These are phyloP conservation scores for Drosophila dives DNA, from an alignment of 2,888 invertebrate genomes.

Conservation along the genomic window DNA sequence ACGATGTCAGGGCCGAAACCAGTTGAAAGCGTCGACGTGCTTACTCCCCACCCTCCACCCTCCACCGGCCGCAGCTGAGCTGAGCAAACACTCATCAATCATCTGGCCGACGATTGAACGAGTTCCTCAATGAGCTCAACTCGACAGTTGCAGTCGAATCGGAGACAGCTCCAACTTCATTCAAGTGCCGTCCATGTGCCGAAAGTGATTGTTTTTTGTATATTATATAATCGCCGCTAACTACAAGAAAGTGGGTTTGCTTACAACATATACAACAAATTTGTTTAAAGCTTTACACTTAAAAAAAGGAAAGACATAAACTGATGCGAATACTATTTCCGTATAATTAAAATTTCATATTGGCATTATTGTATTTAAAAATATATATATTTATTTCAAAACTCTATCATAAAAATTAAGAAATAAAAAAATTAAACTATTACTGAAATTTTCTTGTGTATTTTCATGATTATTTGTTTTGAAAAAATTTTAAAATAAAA, in stretches of 20 bases:
- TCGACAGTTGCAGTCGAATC: constrained; percentile 28
- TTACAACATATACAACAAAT: neutral
- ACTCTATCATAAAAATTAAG: neutral
- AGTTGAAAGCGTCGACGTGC: constrained; percentile 8
- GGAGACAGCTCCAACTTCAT: constrained; percentile 46
- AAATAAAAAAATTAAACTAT: neutral
- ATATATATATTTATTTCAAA: neutral
- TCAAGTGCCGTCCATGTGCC: constrained; percentile 71
- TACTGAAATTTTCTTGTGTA: neutral
- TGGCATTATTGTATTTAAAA: neutral
- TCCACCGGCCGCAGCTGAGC: neutral
- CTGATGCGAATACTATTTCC: neutral
- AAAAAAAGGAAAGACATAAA: neutral
- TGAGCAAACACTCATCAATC: constrained; percentile 52
- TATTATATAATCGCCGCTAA: constrained; percentile 59
- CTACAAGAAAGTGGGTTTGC: constrained; percentile 53
- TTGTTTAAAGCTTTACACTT: constrained; percentile 13
- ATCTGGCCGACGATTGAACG: constrained; percentile 42
- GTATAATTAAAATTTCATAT: neutral
- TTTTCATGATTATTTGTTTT: neutral
- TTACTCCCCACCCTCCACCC: constrained; percentile 3
- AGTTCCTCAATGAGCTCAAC: constrained; percentile 39
- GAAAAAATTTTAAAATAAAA: neutral
- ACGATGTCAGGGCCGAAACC: constrained; percentile 57
- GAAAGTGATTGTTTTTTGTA: constrained; percentile 66